A percentile compares a stretch with the other conserved stretches of the same genome.
These are phyloP conservation scores for Okamejei kenojei DNA, from an alignment of 2,797 vertebrate species.

Conservation along the genomic window DNA sequence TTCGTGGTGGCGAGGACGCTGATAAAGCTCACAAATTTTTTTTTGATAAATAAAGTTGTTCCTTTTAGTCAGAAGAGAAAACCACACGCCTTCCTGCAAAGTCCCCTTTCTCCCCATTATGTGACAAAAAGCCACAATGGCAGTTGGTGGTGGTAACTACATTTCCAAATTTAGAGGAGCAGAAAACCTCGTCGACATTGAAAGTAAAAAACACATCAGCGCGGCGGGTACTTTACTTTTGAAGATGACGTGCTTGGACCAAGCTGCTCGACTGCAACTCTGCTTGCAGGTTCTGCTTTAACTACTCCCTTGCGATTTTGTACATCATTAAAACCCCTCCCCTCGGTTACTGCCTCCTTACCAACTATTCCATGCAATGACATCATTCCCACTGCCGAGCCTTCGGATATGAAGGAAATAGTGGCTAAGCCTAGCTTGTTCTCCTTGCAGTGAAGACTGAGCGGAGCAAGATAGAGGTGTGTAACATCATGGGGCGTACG, in stretches of 20 bases:
- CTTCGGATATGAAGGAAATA: not conserved
- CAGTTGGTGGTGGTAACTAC: conserved; percentile 1
- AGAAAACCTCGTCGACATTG: not conserved
- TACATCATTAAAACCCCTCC: not conserved
- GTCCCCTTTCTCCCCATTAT: not conserved
- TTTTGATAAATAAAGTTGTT: not conserved
- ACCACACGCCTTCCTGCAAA: conserved; percentile 29
- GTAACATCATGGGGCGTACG: no score
- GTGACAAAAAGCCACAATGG: not conserved
- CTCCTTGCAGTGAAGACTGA: no score
- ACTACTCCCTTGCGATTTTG: no score
- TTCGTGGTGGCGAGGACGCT: not conserved
- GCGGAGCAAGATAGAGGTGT: no score
- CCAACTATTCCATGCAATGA: no score
- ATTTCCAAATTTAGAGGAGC: not conserved
- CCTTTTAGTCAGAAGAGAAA: not conserved
- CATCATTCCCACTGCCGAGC: not conserved
- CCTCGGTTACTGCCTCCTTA: not conserved
- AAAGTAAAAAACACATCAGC: not conserved
- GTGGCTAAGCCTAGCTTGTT: no score
- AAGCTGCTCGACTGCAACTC: not conserved
- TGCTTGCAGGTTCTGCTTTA: not conserved
- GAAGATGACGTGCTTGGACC: not conserved
- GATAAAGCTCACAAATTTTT: not conserved
- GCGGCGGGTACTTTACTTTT: not conserved